Percentiles rank a stretch among this genome's conserved stretches.
These are phyloP conservation scores for Chauna torquata DNA, from an alignment of 2,113 vertebrate species.

Conservation along the genomic window DNA sequence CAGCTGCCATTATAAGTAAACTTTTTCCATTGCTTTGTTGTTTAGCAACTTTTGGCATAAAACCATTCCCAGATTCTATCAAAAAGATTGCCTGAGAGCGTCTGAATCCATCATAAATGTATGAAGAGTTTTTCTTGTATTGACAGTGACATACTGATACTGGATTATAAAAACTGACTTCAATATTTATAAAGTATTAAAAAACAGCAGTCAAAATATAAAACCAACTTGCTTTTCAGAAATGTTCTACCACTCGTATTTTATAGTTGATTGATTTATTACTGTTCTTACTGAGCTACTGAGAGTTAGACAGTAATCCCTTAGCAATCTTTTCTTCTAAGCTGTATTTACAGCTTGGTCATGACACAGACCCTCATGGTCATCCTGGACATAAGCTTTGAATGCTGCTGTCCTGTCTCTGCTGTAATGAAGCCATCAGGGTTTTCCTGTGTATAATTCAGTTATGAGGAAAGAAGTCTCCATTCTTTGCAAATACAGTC, in stretches of 20 bases:
- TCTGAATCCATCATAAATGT: neutral
- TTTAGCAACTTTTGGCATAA: neutral
- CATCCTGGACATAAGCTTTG: neutral
- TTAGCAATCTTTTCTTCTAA: neutral
- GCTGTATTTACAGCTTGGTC: neutral
- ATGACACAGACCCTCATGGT: neutral
- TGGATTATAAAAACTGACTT: neutral
- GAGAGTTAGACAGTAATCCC: neutral
- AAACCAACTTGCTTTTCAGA: neutral
- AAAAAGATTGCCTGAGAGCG: neutral
- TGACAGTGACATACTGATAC: neutral
- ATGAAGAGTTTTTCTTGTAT: neutral
- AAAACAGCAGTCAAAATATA: neutral
- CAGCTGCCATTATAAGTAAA: neutral
- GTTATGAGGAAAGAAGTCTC: neutral
- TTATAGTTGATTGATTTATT: neutral
- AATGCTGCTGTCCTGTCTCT: neutral
- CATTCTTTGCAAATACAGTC: neutral
- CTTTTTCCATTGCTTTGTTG: neutral
- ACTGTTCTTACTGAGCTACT: neutral
- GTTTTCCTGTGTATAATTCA: slow-evolving; percentile 22
- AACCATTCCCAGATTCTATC: neutral
- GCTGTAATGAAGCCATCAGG: neutral
- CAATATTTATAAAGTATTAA: neutral
- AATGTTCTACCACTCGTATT: neutral